Base-by-base conservation (phyloP, 2,797 vertebrate species). In the Miichthys miiuy region DNA sequence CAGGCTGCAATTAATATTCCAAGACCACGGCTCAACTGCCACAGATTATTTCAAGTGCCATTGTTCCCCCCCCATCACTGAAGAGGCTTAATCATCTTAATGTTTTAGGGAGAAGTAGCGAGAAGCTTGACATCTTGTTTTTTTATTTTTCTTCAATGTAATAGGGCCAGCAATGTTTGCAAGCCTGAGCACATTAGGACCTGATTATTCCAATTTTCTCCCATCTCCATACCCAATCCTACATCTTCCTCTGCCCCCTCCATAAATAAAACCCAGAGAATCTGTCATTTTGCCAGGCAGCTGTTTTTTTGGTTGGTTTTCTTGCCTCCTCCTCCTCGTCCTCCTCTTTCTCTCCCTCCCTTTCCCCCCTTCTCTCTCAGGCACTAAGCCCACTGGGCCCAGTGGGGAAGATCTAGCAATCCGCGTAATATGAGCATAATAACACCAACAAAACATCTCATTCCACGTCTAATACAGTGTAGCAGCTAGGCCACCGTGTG, bases 341-440 rank as follows among this genome's bases (percentile, higher is more conserved):
- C 60, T 68, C 44, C 34, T 38, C 8, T 66, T n/a, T 63, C 61
- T 56, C 50, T 48, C 44, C 80, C 60, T 60, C 68, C 21, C 20
- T 51, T 54, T 52, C 34, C 57, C 13, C 23, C 58, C 30, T 42
- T 8, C 65, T 71, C 84, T 83, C 81, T 75, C 76, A 74, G 80
- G 74, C 90, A 80, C 75, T 74, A 75, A 90, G 93, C 89, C 91
- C 65, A 90, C 82, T 82, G 87, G 86, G 91, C 90, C 71, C 90
- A 70, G 74, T 89, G 79, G 93, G 80, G 90, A 89, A 93, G 82
- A 89, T 89, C 90, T 91, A 91, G 91, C 92, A 93, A 91, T 91
- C 90, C 87, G 86, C 83, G 86, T 93, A 94, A 92, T 94, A 89
- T 90, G 93, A 91, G 91, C 87, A 74, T 94, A 93, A 92, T 90